Evolutionary conservation across 2,888 invertebrate genomes (phyloP), one percentile per base, ranked within the genome.

Genomic region (Meliscaeva auricollis): DNA sequence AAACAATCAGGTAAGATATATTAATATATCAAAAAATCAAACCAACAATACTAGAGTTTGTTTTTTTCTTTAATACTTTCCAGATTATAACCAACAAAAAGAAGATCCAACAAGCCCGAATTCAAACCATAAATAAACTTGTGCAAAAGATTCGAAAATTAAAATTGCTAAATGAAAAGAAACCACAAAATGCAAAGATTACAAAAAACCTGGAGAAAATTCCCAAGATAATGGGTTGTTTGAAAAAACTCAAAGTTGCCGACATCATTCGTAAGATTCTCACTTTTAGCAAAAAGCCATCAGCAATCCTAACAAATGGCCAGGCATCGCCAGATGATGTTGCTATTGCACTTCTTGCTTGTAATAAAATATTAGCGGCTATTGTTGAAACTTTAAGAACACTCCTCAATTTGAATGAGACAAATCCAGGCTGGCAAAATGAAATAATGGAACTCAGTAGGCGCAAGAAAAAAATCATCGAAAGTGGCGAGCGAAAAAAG

Each of bases 1-100:
- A 70, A 92, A 92, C 62, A 92, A 92, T 88, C 89, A 91, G 89
- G 91, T 89, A 89, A 88, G 87, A 87, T 62, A 22, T 5, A 11
- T 8, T 3, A 2, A 5, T 11, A 9, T 20, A n/a, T 8, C 7
- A 26, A 0, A 8, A 48, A 22, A 0, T 11, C 32, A 92, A 91
- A 89, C 22, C 90, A 89, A 68, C 88, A 90, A 60, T 2, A 38
- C 35, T 38, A 38, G 7, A 9, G 7, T 32, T 32, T 8, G 9
- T 8, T 7, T 11, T 11, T 9, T 9, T 38, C 35, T 38, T 38
- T n/a, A n/a, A n/a, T n/a, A n/a, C n/a, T n/a, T n/a, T n/a, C n/a
- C 35, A 92, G 92, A 89, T 92, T 5, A 89, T 91, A 72, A 88
- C 89, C 87, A 90, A 91, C 81, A 91, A 91, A 78, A 90, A 90